A percentile compares a stretch with the other conserved stretches of the same genome.
Conservation (phyloP, 2,888 invertebrate species). For the Phaonia tiefii region DNA sequence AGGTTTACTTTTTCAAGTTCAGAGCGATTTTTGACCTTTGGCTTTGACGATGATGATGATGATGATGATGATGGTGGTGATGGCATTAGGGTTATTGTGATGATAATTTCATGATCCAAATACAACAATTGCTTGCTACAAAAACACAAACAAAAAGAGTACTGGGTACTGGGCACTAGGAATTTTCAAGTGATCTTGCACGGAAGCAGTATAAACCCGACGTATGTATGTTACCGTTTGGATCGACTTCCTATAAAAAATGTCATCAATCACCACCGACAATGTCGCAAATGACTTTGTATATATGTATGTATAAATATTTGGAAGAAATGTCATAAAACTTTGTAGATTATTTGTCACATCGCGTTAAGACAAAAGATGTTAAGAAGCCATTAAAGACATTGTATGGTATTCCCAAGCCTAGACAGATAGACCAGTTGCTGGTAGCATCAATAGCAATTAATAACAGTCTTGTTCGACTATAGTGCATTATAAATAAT, state of each 20-base stretch:
- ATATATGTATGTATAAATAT: too few species aligned
- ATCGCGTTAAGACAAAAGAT: not conserved
- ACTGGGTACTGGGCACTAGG: too few species aligned
- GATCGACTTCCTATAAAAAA: too few species aligned
- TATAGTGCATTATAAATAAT: conserved; percentile 46
- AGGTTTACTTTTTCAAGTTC: conserved; percentile 35
- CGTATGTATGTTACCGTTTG: too few species aligned
- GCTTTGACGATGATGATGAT: not conserved
- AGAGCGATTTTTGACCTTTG: conserved; percentile 34
- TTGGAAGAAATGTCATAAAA: not conserved
- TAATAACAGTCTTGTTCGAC: conserved; percentile 53
- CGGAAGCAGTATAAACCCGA: too few species aligned
- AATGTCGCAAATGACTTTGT: too few species aligned
- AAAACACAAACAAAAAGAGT: too few species aligned
- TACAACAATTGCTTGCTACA: too few species aligned
- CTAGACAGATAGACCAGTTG: conserved; percentile 6
- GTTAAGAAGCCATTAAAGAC: not conserved
- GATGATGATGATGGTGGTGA: not conserved
- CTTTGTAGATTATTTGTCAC: conserved; percentile 3
- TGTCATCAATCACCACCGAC: too few species aligned
- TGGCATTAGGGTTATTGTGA: not conserved
- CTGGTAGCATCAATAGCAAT: conserved; percentile 39
- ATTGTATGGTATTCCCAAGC: conserved; percentile 18
- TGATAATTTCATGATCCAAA: too few species aligned
- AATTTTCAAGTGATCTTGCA: too few species aligned